Conservation (phyloP, 2,113 vertebrate species). For the Ranitomeya variabilis region DNA sequence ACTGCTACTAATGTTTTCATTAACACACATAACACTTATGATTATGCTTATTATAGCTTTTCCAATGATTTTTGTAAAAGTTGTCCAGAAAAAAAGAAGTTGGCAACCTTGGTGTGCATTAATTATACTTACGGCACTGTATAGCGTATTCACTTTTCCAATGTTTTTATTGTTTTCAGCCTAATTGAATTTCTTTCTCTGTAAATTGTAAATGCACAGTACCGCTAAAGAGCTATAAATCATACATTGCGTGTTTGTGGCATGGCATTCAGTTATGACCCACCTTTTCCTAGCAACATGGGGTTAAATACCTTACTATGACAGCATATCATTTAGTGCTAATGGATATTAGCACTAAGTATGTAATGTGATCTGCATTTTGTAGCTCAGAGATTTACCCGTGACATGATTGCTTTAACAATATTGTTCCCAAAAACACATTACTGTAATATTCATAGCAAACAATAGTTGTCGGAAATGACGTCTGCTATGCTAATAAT, state of each 20-base stretch:
- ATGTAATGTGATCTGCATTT: not conserved
- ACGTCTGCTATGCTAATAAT: constrained; percentile 40
- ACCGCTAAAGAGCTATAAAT: not conserved
- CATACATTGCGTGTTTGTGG: not conserved
- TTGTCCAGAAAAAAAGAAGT: too few species aligned
- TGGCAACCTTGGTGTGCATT: too few species aligned
- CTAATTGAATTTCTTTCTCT: not conserved
- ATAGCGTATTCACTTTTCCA: not conserved
- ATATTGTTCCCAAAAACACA: not conserved
- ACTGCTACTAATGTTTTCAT: too few species aligned
- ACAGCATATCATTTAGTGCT: not conserved
- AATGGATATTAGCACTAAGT: not conserved
- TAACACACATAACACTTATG: too few species aligned
- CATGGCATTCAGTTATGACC: not conserved
- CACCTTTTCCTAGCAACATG: not conserved
- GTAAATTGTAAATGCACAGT: not conserved
- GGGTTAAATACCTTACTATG: not conserved
- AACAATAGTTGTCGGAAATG: constrained; percentile 44
- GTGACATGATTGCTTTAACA: constrained; percentile 23
- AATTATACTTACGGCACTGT: not conserved
- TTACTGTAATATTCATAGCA: constrained; percentile 32
- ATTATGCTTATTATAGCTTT: too few species aligned
- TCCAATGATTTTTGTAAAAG: too few species aligned
- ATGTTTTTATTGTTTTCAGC: not conserved
- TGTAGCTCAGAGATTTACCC: not conserved